phyloP scores from a whole-genome alignment of 23 tunicate species.

The Halocynthia aurantium region DNA sequence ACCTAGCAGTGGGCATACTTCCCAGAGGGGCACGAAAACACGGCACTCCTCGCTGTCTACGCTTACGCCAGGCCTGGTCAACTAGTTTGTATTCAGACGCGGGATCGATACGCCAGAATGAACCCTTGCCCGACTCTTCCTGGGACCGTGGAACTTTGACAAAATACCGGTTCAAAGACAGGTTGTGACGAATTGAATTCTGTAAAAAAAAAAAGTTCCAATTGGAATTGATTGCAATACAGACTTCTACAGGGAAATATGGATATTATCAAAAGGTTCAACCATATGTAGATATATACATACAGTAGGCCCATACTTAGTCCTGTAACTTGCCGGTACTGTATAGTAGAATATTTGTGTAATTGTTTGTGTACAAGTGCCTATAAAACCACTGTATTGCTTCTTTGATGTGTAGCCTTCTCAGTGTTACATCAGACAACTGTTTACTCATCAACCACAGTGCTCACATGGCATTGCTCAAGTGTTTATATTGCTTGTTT shows the following conservation, averaged over 20 bases:
- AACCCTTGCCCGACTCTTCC: slow-evolving; percentile 96
- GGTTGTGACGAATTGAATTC: slow-evolving; percentile 94
- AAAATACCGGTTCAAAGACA: slow-evolving; percentile 89
- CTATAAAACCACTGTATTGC: no score
- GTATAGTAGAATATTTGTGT: no score
- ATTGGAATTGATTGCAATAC: background rate
- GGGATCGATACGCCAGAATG: slow-evolving; percentile 96
- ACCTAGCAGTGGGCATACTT: slow-evolving; percentile 9
- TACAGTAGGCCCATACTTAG: no score
- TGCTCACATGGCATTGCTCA: no score
- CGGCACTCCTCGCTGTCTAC: slow-evolving; percentile 73
- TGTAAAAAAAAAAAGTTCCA: slow-evolving; percentile 7
- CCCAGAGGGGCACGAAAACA: slow-evolving; percentile 55
- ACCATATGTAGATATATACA: no score
- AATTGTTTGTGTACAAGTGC: no score
- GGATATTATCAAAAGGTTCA: no score
- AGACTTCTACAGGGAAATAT: background rate
- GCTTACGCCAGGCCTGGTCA: slow-evolving; percentile 94
- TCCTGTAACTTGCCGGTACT: no score
- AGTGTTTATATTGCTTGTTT: no score
- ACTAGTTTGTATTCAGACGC: slow-evolving; percentile 86
- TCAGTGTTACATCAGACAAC: no score
- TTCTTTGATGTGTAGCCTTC: no score
- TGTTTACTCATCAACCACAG: no score
- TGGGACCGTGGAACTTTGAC: slow-evolving; percentile 97